These are phyloP conservation scores for Pantherophis guttatus DNA, from an alignment of 2,113 vertebrate genomes.

Conservation along the genomic window DNA sequence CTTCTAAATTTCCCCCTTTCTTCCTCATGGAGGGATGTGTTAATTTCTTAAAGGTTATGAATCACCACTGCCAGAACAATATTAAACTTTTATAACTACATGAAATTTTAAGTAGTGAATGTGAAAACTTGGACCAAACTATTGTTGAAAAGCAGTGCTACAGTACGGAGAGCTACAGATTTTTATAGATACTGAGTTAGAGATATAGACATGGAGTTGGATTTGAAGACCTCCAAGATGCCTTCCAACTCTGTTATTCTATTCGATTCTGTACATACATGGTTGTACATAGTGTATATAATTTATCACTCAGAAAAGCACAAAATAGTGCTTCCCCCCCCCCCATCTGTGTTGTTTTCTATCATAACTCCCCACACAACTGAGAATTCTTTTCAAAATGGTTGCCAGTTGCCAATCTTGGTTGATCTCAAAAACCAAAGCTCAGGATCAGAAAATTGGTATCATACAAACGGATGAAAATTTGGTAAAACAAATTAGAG, in stretches of 20 bases:
- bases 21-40: background rate
- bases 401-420: background rate
- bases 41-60: conserved; percentile 37
- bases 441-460: too few relatives aligned
- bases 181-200: background rate
- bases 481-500: too few relatives aligned
- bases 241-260: background rate
- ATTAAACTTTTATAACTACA: conserved; percentile 27
- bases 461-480: too few relatives aligned
- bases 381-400: background rate
- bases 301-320: background rate
- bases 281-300: background rate
- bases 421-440: background rate
- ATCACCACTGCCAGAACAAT: conserved; percentile 27
- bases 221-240: too few relatives aligned
- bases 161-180: background rate
- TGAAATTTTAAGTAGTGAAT: conserved; percentile 30
- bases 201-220: background rate
- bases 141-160: background rate
- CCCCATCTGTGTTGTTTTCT: background rate
- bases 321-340: background rate
- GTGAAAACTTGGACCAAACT: background rate
- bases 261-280: background rate
- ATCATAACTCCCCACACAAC: background rate
- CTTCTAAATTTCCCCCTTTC: background rate